phyloP scores from a whole-genome alignment of 2,797 vertebrate genomes.

The Leucoraja ocellata region DNA sequence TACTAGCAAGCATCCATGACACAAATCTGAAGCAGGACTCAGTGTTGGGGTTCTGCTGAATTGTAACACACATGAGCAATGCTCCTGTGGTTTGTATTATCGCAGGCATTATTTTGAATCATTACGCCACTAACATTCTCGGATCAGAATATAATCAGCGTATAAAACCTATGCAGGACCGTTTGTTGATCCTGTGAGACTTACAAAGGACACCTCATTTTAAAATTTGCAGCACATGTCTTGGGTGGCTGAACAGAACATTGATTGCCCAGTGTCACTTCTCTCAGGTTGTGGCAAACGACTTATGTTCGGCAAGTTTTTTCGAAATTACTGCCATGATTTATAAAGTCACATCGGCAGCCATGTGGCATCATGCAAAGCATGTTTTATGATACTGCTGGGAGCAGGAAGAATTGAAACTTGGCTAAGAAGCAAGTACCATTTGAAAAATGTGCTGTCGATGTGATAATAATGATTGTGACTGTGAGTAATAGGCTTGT shows the following conservation, averaged over 20 bases:
- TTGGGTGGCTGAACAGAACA: constrained; percentile 25
- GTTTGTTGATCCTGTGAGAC: background rate
- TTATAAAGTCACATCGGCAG: constrained; percentile 23
- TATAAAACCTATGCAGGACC: constrained; percentile 2
- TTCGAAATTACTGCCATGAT: constrained; percentile 12
- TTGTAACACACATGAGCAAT: background rate
- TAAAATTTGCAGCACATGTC: constrained; percentile 8
- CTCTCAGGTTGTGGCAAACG: background rate
- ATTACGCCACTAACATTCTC: background rate
- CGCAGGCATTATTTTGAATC: background rate
- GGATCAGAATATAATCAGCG: background rate
- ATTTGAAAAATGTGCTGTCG: constrained; percentile 38
- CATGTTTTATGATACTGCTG: constrained; percentile 11
- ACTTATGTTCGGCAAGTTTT: constrained; percentile 24
- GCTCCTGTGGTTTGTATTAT: constrained; percentile 13
- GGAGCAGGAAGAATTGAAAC: constrained; percentile 31
- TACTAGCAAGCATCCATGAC: background rate
- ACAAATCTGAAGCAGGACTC: background rate
- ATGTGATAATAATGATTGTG: constrained; percentile 36
- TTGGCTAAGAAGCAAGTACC: constrained; percentile 25
- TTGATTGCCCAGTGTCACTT: background rate
- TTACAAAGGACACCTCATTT: constrained; percentile 21
- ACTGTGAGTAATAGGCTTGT: constrained; percentile 23
- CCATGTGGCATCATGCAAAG: constrained; percentile 15
- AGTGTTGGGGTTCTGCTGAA: background rate